Base-by-base conservation (phyloP, 2,113 vertebrate species). In the Pholis gunnellus region DNA sequence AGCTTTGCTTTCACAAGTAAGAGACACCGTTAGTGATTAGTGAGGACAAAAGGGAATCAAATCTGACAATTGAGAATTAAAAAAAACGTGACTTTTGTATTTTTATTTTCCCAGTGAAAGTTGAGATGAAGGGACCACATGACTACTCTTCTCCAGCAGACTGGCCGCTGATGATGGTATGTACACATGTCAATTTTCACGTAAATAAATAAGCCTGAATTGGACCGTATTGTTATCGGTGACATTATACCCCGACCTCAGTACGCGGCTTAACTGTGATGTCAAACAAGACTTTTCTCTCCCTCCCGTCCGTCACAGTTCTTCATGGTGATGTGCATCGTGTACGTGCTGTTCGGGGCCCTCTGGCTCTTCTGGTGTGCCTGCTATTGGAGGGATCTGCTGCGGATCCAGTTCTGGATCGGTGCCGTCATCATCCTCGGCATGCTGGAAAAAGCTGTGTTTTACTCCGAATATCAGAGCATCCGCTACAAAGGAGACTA, bases 381-480 rank as follows among this genome's bases (percentile, higher is more conserved):
- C 61, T 98, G 97, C 88, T 99, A 98, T 71, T 99, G 97, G 97
- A 94, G 95, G 82, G 97, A 99, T 85, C 95, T 99, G 63, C 89
- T 98, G 81, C 94, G 97, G 88, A 97, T 99, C 92, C 97, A 99
- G 94, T 98, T 97, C 94, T 99, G 97, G 97, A 97, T 99, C 44
- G 97, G 97, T 0, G 97, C 96, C 0, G 97, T 99, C 81, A 99
- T 99, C 90, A 96, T 98, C 87, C 94, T 99, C 68, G 97, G 97
- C 54, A 98, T 99, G 97, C 93, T 99, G 0, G 97, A 99, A 89
- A 99, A 99, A 87, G 97, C 97, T 0, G 97, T 99, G n/a, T 99
- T 99, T 89, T 99, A 99, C 90, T 98, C 97, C 0, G 97, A 98
- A 81, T 98, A 97, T 92, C 97, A 98, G 94, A 98, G 96, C 79